Conservation (phyloP, 1,140 invertebrate species). For the Drosophila equinoxialis region DNA sequence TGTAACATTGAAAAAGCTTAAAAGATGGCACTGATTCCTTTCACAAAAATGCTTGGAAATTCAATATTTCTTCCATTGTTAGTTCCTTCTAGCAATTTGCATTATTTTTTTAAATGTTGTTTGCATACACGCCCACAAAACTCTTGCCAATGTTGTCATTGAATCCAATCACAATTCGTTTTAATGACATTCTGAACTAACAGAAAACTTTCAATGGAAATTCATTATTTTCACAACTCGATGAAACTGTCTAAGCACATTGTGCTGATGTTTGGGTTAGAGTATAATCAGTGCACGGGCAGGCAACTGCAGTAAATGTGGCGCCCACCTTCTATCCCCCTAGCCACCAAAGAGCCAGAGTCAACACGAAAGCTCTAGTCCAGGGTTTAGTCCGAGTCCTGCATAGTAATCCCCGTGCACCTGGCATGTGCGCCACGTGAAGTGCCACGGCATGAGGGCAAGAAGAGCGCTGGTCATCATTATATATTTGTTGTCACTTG, state of each 20-base stretch:
- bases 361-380: constrained; percentile 28
- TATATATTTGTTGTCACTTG: constrained; percentile 76
- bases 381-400: neutral
- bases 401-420: constrained; percentile 3
- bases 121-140: too few relatives aligned
- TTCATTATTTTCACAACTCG: constrained; percentile 5
- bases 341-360: constrained; percentile 33
- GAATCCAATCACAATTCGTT: too few relatives aligned
- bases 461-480: constrained; percentile 42
- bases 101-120: too few relatives aligned
- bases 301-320: constrained; percentile 7
- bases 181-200: too few relatives aligned
- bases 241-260: constrained; percentile 3
- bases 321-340: neutral
- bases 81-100: too few relatives aligned
- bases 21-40: too few relatives aligned
- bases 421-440: constrained; percentile 29
- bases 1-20: too few relatives aligned
- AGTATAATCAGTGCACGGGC: constrained; percentile 6
- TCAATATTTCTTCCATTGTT: too few relatives aligned
- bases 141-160: too few relatives aligned
- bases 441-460: constrained; percentile 27
- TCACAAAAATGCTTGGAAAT: too few relatives aligned
- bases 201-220: neutral
- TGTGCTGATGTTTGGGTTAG: constrained; percentile 4